These are phyloP conservation scores for Paratilapia polleni DNA, from an alignment of 2,113 vertebrate species.

Conservation along the genomic window DNA sequence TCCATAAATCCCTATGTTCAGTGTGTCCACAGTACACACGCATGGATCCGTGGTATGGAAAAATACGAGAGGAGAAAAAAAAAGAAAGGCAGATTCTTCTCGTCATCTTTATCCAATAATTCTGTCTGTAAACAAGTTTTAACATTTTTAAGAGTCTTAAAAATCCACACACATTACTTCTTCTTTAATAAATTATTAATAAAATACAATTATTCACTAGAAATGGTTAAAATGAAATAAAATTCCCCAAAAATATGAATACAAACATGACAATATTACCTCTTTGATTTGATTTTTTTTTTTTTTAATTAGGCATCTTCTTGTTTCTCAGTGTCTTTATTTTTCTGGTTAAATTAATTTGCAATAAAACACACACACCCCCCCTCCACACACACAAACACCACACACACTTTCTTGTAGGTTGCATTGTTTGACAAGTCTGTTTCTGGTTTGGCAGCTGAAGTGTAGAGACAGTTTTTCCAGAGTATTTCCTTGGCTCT, in stretches of 20 bases:
- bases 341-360: conserved; percentile 69
- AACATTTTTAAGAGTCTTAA: conserved; percentile 32
- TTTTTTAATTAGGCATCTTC: conserved; percentile 53
- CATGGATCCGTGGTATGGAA: conserved; percentile 45
- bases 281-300: conserved; percentile 36
- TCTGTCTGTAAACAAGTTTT: conserved; percentile 67
- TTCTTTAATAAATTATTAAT: conserved; percentile 78
- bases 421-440: conserved; percentile 65
- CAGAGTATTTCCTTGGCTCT: not conserved
- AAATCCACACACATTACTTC: conserved; percentile 54
- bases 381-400: conserved; percentile 47
- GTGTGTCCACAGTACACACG: conserved; percentile 44
- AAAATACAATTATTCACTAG: conserved; percentile 66
- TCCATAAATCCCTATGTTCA: conserved; percentile 34
- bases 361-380: conserved; percentile 57
- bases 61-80: conserved; percentile 67
- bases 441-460: conserved; percentile 71
- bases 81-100: conserved; percentile 57
- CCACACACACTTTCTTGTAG: conserved; percentile 38
- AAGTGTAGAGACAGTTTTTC: conserved; percentile 16
- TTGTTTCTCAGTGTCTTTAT: conserved; percentile 38
- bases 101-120: conserved; percentile 35
- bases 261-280: conserved; percentile 47
- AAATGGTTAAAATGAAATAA: conserved; percentile 42
- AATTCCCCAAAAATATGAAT: conserved; percentile 28